Conservation (phyloP, 2,888 invertebrate genomes). For the Cyclophora punctaria region DNA sequence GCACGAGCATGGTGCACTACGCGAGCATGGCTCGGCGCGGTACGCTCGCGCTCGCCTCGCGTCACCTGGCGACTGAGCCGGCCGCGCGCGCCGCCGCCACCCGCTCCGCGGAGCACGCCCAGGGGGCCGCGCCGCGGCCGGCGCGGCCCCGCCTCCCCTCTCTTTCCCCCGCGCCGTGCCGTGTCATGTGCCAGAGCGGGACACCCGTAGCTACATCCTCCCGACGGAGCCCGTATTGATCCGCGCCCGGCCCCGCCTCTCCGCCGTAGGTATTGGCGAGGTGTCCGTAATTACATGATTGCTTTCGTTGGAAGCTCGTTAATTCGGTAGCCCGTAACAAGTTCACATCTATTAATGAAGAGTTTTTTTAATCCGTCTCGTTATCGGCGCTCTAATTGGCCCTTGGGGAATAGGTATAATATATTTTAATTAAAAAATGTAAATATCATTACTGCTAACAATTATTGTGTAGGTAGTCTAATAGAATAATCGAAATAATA, state of each 20-base stretch:
- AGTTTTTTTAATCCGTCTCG: slow-evolving; percentile 43
- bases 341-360: slow-evolving; percentile 59
- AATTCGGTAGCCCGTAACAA: slow-evolving; percentile 65
- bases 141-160: slow-evolving; percentile 19
- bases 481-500: too few relatives aligned
- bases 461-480: neutral
- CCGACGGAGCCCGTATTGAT: slow-evolving; percentile 47
- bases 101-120: slow-evolving; percentile 41
- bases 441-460: neutral
- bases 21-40: slow-evolving; percentile 53
- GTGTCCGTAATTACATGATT: slow-evolving; percentile 60
- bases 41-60: slow-evolving; percentile 67
- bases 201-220: slow-evolving; percentile 22
- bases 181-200: slow-evolving; percentile 26
- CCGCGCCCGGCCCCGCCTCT: slow-evolving; percentile 37
- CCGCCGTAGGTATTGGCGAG: slow-evolving; percentile 53
- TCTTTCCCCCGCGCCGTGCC: slow-evolving; percentile 5
- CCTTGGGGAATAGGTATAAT: slow-evolving; percentile 7
- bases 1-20: slow-evolving; percentile 85
- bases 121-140: slow-evolving; percentile 30
- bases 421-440: neutral
- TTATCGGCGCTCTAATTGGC: slow-evolving; percentile 47
- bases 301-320: slow-evolving; percentile 52
- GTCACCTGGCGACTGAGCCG: slow-evolving; percentile 59
- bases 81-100: slow-evolving; percentile 29